Conservation (phyloP, 2,113 vertebrate species). For the Phyllostomus discolor region DNA sequence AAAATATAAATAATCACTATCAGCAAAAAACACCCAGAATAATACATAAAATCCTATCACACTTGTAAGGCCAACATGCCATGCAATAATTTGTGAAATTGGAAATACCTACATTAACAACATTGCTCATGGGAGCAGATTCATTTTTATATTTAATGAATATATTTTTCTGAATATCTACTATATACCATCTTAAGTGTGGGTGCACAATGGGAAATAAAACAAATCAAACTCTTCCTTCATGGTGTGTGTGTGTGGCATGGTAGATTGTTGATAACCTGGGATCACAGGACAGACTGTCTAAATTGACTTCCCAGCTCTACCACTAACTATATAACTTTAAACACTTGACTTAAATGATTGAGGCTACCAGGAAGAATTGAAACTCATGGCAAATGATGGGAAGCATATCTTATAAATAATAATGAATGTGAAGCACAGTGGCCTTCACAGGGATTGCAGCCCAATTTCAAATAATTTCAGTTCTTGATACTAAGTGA, state of each 20-base stretch:
- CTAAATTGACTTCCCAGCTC: neutral
- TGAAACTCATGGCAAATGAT: neutral
- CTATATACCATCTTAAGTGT: neutral
- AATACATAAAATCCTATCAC: neutral
- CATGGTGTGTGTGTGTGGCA: neutral
- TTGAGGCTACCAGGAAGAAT: neutral
- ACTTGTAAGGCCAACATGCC: neutral
- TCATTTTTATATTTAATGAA: neutral
- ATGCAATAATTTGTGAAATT: neutral
- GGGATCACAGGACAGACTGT: neutral
- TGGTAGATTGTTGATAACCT: neutral
- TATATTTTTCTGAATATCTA: neutral
- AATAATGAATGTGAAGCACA: neutral
- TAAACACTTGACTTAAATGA: neutral
- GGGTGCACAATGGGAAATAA: neutral
- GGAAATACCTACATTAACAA: neutral
- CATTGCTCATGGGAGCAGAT: neutral
- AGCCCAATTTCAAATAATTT: neutral
- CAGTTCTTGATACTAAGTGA: neutral
- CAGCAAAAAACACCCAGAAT: neutral
- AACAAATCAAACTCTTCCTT: neutral
- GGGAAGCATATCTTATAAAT: neutral
- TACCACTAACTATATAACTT: neutral
- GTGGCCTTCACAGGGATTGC: neutral
- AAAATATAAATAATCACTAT: neutral